Base-by-base conservation (phyloP, 2,797 vertebrate species). In the Delichon dasypus region DNA sequence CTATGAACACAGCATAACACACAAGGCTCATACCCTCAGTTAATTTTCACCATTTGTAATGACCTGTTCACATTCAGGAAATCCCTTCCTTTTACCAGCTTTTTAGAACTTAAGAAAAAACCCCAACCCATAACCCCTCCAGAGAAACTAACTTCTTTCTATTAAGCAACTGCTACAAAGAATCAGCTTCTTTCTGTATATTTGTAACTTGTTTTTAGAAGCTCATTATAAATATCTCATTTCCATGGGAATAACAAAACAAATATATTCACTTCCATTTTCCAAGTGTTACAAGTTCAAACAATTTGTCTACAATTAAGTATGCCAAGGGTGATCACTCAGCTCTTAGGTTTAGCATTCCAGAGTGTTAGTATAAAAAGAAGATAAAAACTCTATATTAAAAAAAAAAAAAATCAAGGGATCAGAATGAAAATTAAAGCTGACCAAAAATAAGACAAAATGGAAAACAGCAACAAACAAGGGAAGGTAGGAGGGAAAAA, bases 221-320 rank as follows among this genome's bases (percentile, higher is more conserved):
- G 66, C 47, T 80, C 50, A 84, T 86, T 91, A 90, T 40, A 94
- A 90, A 62, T 91, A 90, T 62, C 77, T 86, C 0, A 11, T 96
- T 94, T 86, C 93, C 66, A 78, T 78, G 83, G 88, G 66, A 94
- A 94, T 36, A 88, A 54, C 66, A 88, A 88, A 95, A 84, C 85
- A 96, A 93, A 95, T 78, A 70, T 5, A 85, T 95, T 89, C 76
- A 77, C 53, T 88, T 86, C 61, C 38, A 68, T 86, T 87, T 90
- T 93, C 74, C 94, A 87, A 90, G 77, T 66, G 55, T 90, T 92
- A 75, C 80, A 90, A 92, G 93, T 94, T 94, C 90, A 95, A 90
- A 90, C 73, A 89, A 81, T 51, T 89, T 83, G 76, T 67, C 80
- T 70, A 16, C 86, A 84, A 78, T 65, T 75, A 68, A 68, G 29